Evolutionary conservation across 2,888 invertebrate species (phyloP).

Genomic region (Halictus quadricinctus): DNA sequence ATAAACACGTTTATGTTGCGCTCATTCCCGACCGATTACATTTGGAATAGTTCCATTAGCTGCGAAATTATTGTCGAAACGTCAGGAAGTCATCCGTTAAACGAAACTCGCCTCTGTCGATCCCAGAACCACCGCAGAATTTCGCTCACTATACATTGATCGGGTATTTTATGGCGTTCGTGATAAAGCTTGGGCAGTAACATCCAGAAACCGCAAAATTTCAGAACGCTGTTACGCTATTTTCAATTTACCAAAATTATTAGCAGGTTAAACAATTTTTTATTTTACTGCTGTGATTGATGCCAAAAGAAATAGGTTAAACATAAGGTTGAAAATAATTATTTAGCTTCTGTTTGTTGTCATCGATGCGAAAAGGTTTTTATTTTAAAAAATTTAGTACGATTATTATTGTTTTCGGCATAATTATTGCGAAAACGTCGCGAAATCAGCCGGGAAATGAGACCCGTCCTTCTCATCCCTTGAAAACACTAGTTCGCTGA

Average conservation of each 20-base stretch:
- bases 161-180: neutral
- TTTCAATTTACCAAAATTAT: neutral
- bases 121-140: neutral
- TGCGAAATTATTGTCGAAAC: neutral
- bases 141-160: neutral
- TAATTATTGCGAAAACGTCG: neutral
- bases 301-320: too few relatives aligned
- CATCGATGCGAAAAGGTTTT: too few relatives aligned
- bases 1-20: slow-evolving; percentile 4
- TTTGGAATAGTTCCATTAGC: neutral
- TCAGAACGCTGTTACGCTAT: neutral
- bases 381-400: too few relatives aligned
- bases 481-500: neutral
- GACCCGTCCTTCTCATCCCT: neutral
- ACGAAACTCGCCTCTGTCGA: neutral
- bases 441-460: neutral
- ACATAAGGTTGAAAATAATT: too few relatives aligned
- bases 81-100: neutral
- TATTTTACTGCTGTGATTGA: too few relatives aligned
- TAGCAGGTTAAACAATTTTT: too few relatives aligned
- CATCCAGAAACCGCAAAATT: neutral
- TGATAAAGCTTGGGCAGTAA: neutral
- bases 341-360: too few relatives aligned
- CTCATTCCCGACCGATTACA: slow-evolving; percentile 11
- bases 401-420: neutral